phyloP scores from a whole-genome alignment of 1,140 invertebrate species.

The Pseudomyrmex sp. region DNA sequence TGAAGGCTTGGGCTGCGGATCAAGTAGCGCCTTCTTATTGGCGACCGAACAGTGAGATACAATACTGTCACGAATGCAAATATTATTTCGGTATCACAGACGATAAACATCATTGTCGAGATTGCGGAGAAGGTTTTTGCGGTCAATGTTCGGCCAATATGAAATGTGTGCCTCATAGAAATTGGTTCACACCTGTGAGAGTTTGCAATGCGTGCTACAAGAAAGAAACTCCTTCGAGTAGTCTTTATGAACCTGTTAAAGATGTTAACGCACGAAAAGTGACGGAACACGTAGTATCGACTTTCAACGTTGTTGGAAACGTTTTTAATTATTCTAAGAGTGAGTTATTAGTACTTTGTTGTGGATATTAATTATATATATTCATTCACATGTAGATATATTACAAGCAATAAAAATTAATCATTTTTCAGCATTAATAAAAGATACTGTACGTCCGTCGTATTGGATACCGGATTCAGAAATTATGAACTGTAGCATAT shows the following conservation, averaged over 20 bases:
- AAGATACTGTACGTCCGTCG: conserved; percentile 91
- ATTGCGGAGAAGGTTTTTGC: conserved; percentile 91
- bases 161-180: conserved; percentile 88
- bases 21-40: conserved; percentile 92
- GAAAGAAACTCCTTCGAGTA: conserved; percentile 74
- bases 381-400: no score
- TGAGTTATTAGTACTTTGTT: conserved; percentile 67
- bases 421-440: conserved; percentile 88
- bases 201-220: conserved; percentile 89
- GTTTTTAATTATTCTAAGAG: conserved; percentile 86
- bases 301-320: conserved; percentile 86
- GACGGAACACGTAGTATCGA: conserved; percentile 88
- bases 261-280: conserved; percentile 88
- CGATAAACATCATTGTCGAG: conserved; percentile 92
- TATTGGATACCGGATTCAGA: conserved; percentile 94
- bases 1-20: conserved; percentile 92
- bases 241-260: conserved; percentile 76
- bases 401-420: no score
- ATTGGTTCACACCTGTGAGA: conserved; percentile 88
- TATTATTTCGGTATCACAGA: conserved; percentile 84
- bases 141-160: conserved; percentile 87
- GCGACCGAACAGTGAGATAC: conserved; percentile 92
- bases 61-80: conserved; percentile 89
- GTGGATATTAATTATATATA: no score
- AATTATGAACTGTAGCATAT: conserved; percentile 89